Conservation (phyloP, 2,888 invertebrate species). For the Trissonchulus sp. region DNA sequence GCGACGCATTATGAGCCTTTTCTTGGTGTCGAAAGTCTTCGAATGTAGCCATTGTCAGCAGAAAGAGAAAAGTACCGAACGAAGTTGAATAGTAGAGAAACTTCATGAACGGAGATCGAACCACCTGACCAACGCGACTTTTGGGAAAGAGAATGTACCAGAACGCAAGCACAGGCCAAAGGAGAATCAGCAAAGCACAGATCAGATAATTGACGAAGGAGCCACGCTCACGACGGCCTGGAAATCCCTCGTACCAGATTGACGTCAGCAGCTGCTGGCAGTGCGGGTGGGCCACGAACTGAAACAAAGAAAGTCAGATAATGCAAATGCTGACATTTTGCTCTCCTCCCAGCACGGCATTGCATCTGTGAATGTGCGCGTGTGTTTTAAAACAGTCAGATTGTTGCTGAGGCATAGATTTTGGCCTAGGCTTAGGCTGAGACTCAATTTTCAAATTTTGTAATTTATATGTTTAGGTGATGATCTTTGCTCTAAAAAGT, state of each 20-base stretch:
- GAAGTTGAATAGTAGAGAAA: slow-evolving; percentile 60
- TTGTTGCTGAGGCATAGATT: no score
- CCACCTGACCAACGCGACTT: slow-evolving; percentile 56
- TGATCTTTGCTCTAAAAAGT: no score
- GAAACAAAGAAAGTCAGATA: slow-evolving; percentile 38
- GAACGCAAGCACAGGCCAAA: slow-evolving; percentile 56
- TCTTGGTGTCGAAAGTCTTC: slow-evolving; percentile 45
- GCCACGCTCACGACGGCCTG: slow-evolving; percentile 56
- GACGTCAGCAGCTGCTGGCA: slow-evolving; percentile 60
- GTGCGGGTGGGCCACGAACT: slow-evolving; percentile 61
- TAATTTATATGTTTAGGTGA: no score
- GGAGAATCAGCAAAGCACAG: slow-evolving; percentile 56
- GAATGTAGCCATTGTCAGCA: slow-evolving; percentile 56
- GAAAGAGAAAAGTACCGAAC: slow-evolving; percentile 58
- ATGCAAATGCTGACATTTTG: no score
- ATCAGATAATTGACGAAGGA: slow-evolving; percentile 55
- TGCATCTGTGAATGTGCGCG: no score
- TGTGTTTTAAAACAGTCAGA: no score
- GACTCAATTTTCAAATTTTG: no score
- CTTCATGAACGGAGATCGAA: slow-evolving; percentile 60
- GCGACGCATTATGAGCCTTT: no score
- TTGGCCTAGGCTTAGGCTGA: no score
- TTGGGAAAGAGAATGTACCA: slow-evolving; percentile 52
- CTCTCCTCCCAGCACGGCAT: no score
- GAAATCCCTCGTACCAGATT: slow-evolving; percentile 60